Evolutionary conservation across 1,140 invertebrate genomes (phyloP), one percentile per base, ranked within the genome.

Genomic region (Tenebrio molitor): DNA sequence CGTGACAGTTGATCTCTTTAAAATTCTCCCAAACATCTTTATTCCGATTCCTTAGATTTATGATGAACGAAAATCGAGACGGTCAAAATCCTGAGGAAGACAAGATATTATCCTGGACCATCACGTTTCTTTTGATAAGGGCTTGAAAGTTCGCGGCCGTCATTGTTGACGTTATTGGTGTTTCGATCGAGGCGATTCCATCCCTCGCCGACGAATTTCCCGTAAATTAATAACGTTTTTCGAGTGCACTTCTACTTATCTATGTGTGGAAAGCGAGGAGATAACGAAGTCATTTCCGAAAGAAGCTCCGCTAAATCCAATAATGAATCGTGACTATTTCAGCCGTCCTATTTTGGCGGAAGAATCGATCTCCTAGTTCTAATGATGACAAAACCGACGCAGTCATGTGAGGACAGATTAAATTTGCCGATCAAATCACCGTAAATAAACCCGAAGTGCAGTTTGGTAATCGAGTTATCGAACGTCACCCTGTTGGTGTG

Each of bases 341-440:
- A 58, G 21, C 29, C 23, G 21, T 29, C 2, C 36, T 33, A 39
- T 39, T 58, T 17, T 4, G 6, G 3, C 15, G 50, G 7, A 58
- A 58, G 50, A 58, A 58, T 58, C 50, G 50, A 58, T 58, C 29
- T 58, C 50, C 50, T 29, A 58, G 50, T 58, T 29, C 19, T 58
- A 14, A 25, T 29, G 50, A 58, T 58, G 50, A 58, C 50, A 58
- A 33, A 58, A 21, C 23, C 23, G 8, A 14, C 21, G 50, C 50
- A 17, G n/a, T 17, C 50, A 29, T 58, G 50, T 12, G 23, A 58
- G 14, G 29, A 23, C 14, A 19, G 50, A 58, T 58, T 58, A 29
- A 25, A 58, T 58, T 58, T 58, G 50, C 50, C n/a, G 23, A 29
- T 29, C 21, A 58, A 58, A 58, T 58, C 50, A 29, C 15, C 29